Conservation (phyloP, 2,113 vertebrate genomes). For the Probosciger aterrimus region DNA sequence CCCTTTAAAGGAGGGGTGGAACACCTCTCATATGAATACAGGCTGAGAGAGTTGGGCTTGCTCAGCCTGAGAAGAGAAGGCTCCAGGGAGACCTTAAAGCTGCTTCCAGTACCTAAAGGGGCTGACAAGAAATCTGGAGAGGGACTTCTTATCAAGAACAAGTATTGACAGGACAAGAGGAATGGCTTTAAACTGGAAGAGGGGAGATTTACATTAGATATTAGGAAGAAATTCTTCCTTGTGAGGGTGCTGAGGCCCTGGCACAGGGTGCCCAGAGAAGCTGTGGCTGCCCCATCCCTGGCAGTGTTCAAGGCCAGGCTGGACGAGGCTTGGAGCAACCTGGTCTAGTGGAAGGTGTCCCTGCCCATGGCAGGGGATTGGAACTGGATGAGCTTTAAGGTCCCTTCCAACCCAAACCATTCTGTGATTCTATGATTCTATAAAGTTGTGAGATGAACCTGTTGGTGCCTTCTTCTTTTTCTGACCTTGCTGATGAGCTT, state of each 20-base stretch:
- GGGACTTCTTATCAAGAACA: background rate
- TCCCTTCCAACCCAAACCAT: background rate
- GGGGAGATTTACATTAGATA: background rate
- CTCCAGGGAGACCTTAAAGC: background rate
- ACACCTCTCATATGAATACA: background rate
- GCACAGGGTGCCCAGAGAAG: background rate
- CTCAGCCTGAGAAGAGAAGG: background rate
- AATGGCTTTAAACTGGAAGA: background rate
- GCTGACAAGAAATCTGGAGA: background rate
- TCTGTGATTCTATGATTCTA: background rate
- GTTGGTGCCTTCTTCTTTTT: background rate
- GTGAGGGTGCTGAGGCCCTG: background rate
- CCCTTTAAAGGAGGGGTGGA: background rate
- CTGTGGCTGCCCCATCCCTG: background rate
- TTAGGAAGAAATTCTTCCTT: background rate
- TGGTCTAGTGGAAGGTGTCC: background rate
- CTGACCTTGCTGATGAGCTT: background rate
- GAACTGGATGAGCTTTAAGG: background rate
- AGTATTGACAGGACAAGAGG: background rate
- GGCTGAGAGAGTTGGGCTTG: background rate
- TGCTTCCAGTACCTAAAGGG: background rate
- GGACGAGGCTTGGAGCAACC: background rate
- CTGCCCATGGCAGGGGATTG: background rate
- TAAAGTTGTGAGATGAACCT: background rate
- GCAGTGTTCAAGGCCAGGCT: background rate